Percentiles rank a stretch among this genome's conserved stretches.
Conservation (phyloP, 2,797 vertebrate species). For the Peromyscus aztecus region DNA sequence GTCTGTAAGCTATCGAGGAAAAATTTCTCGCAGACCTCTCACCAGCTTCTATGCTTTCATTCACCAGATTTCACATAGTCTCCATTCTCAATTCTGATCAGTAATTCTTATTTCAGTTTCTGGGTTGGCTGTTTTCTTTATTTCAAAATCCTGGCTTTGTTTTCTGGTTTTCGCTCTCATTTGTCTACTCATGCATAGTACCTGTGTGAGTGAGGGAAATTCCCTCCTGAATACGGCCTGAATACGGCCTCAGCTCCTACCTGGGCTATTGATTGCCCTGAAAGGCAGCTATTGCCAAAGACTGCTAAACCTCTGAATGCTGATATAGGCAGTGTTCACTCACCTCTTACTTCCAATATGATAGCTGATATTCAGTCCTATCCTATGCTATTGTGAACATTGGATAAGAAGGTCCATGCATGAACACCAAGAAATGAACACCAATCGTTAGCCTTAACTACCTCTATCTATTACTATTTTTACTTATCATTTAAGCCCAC, state of each 20-base stretch:
- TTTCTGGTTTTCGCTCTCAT: background rate
- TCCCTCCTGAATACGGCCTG: background rate
- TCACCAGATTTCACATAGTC: background rate
- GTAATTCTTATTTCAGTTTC: conserved; percentile 12
- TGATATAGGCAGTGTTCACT: background rate
- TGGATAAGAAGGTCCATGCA: background rate
- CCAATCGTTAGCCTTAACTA: background rate
- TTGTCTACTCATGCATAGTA: background rate
- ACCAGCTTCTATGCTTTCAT: background rate
- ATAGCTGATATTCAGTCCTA: background rate
- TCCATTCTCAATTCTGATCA: background rate
- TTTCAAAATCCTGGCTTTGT: conserved; percentile 31
- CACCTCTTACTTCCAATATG: background rate
- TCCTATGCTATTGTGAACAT: background rate
- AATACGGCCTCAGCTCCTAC: background rate
- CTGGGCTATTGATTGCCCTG: background rate
- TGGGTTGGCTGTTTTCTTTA: conserved; percentile 12
- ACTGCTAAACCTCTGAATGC: background rate
- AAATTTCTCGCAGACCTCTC: background rate
- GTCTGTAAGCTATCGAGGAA: background rate
- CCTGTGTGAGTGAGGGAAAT: background rate
- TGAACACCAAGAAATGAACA: background rate
- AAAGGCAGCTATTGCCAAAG: background rate
- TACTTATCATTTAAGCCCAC: background rate
- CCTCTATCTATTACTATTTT: background rate